Evolutionary conservation across 2,797 vertebrate genomes (phyloP).

Genomic region (Stomatorhinus walkeri): DNA sequence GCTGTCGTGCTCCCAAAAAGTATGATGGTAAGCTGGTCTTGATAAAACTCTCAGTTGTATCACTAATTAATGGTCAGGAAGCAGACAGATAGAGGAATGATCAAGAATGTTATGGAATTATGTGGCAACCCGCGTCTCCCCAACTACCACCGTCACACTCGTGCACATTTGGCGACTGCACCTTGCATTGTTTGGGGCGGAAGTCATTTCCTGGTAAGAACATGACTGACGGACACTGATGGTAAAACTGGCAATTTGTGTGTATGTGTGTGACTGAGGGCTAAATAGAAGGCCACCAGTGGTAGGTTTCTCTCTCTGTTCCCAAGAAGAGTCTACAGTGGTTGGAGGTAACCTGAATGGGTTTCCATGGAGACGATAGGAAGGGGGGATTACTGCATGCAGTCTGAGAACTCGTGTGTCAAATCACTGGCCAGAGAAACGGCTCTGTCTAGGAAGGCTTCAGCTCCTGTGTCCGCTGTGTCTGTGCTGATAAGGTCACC

Average conservation of each 20-base stretch:
- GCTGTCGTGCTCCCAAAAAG: background rate
- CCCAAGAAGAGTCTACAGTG: background rate
- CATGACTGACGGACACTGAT: background rate
- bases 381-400: background rate
- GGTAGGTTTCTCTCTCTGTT: background rate
- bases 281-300: background rate
- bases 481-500: background rate
- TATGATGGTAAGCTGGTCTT: background rate
- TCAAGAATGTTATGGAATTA: background rate
- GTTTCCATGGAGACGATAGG: slow-evolving; percentile 12
- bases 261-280: background rate
- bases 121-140: background rate
- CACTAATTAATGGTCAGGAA: background rate
- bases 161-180: background rate
- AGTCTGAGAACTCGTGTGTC: background rate
- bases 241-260: background rate
- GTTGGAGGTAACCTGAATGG: background rate
- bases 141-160: background rate
- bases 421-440: background rate
- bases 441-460: background rate
- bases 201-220: background rate
- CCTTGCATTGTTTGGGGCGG: background rate
- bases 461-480: background rate
- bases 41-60: background rate
- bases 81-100: background rate